Conservation (phyloP, 2,113 vertebrate genomes). For the Sarotherodon lohbergeri region DNA sequence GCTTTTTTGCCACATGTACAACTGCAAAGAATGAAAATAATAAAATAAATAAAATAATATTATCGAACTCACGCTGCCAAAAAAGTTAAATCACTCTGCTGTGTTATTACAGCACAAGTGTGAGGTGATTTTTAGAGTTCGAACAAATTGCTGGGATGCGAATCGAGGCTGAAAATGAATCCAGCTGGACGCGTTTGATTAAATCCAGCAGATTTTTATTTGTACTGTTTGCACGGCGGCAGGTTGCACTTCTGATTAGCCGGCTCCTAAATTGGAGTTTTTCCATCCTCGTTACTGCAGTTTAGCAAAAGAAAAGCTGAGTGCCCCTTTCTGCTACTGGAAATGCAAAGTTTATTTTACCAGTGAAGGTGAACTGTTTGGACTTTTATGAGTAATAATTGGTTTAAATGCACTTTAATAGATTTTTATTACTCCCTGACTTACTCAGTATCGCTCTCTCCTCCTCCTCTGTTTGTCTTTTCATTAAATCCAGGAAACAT, state of each 20-base stretch:
- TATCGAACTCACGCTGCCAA: not conserved
- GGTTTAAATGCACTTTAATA: not conserved
- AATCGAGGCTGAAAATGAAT: not conserved
- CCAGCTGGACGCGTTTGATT: not conserved
- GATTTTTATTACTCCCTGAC: not conserved
- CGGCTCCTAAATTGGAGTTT: not conserved
- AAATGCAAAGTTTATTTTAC: not conserved
- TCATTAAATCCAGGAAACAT: not conserved
- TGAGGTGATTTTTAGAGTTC: not conserved
- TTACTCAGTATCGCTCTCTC: not conserved
- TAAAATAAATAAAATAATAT: not conserved
- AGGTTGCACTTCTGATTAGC: not conserved
- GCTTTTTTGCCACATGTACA: not conserved
- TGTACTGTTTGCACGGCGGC: rapidly evolving
- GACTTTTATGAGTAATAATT: not conserved
- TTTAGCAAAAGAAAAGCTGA: not conserved
- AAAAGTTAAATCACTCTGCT: not conserved
- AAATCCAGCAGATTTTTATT: not conserved
- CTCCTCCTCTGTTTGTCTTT: not conserved
- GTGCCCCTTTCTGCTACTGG: not conserved
- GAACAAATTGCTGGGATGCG: rapidly evolving
- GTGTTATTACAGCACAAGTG: not conserved
- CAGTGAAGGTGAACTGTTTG: not conserved
- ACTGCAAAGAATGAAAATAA: not conserved
- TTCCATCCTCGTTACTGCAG: not conserved